A percentile compares a stretch with the other conserved stretches of the same genome.
Conservation (phyloP, 1,140 invertebrate species). For the Drosophila nigrodunni region DNA sequence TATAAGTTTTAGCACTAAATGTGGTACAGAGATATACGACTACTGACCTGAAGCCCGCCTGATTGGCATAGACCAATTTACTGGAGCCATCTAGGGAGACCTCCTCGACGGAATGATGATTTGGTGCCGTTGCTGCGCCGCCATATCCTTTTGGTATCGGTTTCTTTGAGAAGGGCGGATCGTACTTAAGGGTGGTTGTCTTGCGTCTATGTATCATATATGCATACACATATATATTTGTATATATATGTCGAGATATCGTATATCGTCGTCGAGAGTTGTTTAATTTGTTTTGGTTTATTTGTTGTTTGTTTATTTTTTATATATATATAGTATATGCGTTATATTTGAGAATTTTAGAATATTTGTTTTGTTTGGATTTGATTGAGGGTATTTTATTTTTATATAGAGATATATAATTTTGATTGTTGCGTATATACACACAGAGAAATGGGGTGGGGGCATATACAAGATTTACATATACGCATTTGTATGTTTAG, state of each 20-base stretch:
- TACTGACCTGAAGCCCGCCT: conserved; percentile 92
- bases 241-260: background rate
- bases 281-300: conserved; percentile 40
- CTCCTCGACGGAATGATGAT: conserved; percentile 90
- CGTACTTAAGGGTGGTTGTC: conserved; percentile 94
- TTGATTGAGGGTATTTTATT: conserved; percentile 6
- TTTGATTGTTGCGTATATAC: conserved; percentile 58
- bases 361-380: conserved; percentile 26
- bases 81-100: conserved; percentile 90
- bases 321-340: conserved; percentile 42
- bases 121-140: conserved; percentile 87
- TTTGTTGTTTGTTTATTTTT: conserved; percentile 44
- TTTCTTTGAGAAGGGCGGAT: conserved; percentile 93
- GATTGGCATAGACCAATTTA: conserved; percentile 92
- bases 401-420: conserved; percentile 32
- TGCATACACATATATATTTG: too few relatives aligned
- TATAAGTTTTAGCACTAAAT: background rate
- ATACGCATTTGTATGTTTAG: conserved; percentile 9
- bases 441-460: conserved; percentile 30
- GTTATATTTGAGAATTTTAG: conserved; percentile 37
- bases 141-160: conserved; percentile 90
- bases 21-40: background rate
- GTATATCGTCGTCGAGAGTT: conserved; percentile 43
- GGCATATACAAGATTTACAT: conserved; percentile 46
- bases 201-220: conserved; percentile 88